Conservation (phyloP, 2,797 vertebrate species). For the Cuculus canorus region DNA sequence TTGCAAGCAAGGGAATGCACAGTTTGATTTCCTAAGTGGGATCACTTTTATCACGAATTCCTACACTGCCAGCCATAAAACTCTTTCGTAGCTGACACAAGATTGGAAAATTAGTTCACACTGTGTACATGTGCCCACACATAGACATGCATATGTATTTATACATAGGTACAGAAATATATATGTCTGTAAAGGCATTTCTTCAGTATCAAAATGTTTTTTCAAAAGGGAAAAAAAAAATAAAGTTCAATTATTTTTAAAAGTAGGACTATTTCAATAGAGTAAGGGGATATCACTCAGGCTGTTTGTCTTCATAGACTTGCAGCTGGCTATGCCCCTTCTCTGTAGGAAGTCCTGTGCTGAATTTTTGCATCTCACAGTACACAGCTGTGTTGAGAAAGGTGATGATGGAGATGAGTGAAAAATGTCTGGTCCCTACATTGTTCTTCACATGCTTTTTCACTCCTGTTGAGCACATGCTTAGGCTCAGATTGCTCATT, state of each 20-base stretch:
- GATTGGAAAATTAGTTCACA: neutral
- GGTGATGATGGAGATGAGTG: neutral
- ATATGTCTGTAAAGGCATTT: neutral
- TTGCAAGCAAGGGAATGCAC: neutral
- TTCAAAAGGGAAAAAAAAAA: neutral
- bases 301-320: neutral
- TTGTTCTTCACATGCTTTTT: neutral
- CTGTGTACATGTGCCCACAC: neutral
- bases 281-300: neutral
- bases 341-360: neutral
- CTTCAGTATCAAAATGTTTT: neutral
- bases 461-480: neutral
- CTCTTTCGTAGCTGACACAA: neutral
- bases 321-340: neutral
- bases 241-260: neutral
- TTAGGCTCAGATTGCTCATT: neutral
- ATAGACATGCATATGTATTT: neutral
- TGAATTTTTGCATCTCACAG: slow-evolving; percentile 2
- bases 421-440: neutral
- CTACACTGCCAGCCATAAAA: neutral
- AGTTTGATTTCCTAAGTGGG: neutral
- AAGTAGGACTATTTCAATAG: neutral
- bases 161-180: neutral
- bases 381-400: neutral
- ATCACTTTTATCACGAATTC: neutral